A percentile compares a stretch with the other conserved stretches of the same genome.
Conservation (phyloP, 2,888 invertebrate species). For the Xestoiulus laeticollis region DNA sequence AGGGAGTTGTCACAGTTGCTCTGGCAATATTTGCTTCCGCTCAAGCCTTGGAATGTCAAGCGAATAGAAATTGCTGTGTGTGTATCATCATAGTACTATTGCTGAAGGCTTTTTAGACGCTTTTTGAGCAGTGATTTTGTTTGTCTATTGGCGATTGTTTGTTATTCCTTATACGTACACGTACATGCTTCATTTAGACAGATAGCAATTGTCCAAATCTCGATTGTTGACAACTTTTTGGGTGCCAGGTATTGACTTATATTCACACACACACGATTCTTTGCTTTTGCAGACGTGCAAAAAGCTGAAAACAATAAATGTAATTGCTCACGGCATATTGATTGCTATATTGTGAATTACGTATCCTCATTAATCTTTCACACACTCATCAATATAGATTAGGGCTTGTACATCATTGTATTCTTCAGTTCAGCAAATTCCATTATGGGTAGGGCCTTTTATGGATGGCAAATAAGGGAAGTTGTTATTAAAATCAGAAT, state of each 20-base stretch:
- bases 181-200: background rate
- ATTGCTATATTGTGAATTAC: slow-evolving; percentile 22
- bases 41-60: background rate
- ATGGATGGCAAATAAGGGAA: background rate
- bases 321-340: background rate
- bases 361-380: slow-evolving; percentile 15
- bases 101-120: background rate
- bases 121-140: background rate
- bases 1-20: slow-evolving; percentile 16
- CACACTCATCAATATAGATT: slow-evolving; percentile 25
- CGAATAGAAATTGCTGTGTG: background rate
- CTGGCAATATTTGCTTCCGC: slow-evolving; percentile 6
- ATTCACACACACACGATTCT: background rate
- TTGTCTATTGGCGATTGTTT: background rate
- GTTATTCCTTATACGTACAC: background rate
- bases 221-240: background rate
- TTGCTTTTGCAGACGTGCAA: background rate
- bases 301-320: background rate
- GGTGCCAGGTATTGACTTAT: background rate
- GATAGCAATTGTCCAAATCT: background rate
- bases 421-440: background rate
- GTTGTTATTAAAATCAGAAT: background rate
- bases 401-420: background rate
- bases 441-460: background rate
- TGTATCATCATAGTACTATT: background rate